Evolutionary conservation across 2,797 vertebrate species (phyloP).

Genomic region (Sylvilagus floridanus): DNA sequence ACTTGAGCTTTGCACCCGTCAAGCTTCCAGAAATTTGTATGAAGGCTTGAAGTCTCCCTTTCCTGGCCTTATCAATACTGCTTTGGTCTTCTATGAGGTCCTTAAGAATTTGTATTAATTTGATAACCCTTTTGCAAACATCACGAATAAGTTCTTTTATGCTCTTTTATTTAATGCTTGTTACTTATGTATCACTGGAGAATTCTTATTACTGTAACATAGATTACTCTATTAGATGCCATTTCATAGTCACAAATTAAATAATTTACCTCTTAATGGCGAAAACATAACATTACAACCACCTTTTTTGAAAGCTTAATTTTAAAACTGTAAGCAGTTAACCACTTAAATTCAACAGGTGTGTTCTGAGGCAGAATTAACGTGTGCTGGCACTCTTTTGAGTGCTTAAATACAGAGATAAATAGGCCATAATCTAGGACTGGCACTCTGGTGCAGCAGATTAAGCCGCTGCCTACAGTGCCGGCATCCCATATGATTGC

Average conservation of each 20-base stretch:
- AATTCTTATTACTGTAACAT: constrained; percentile 27
- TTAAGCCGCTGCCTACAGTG: too few species aligned
- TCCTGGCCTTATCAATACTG: neutral
- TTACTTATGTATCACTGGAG: neutral
- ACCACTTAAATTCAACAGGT: neutral
- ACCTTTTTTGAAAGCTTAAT: neutral
- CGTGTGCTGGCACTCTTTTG: neutral
- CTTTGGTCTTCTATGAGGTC: neutral
- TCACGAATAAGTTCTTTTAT: constrained; percentile 21
- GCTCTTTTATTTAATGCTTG: constrained; percentile 31
- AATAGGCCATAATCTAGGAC: neutral
- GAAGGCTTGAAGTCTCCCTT: constrained; percentile 16
- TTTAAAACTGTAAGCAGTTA: constrained; percentile 46
- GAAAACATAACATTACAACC: neutral
- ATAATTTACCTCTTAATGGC: constrained; percentile 18
- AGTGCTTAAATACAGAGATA: constrained; percentile 31
- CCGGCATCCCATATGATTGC: too few species aligned
- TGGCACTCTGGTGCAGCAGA: too few species aligned
- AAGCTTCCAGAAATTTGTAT: neutral
- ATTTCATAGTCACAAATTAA: constrained; percentile 43
- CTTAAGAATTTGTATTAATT: constrained; percentile 31
- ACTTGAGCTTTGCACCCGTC: neutral
- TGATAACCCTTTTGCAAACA: neutral
- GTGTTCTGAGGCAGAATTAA: neutral
- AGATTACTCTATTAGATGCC: neutral